Base-by-base conservation (phyloP, 2,888 invertebrate genomes). In the Brachylomia viminalis region DNA sequence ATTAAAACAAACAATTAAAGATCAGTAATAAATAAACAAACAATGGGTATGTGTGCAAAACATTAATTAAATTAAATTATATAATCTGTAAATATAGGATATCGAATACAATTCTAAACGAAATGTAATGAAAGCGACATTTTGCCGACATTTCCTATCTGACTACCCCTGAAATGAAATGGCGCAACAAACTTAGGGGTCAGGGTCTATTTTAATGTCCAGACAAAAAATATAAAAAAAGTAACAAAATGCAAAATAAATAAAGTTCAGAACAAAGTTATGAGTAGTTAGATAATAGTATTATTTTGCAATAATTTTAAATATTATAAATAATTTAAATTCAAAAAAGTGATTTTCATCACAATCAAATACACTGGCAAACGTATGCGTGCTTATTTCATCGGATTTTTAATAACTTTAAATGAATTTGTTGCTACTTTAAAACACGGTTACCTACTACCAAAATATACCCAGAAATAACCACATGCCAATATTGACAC, bases 391-490 rank as follows among this genome's bases (percentile, higher is more conserved):
- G 27, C 3, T 20, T 13, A 45, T 15, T n/a, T 27, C 10, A 15
- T 30, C 10, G 17, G 15, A 30, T 38, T 45, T 56, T 10, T 11
- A 23, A 20, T 23, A 0, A 20, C 4, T 33, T 20, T 45, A 3
- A 8, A 20, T n/a, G 13, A 8, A 3, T 1, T 23, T 30, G 2
- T 7, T 20, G 4, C n/a, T 8, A 5, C 0, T 13, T 42, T 66
- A 30, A n/a, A 13, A 47, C 10, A 10, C 6, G 0, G 15, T 20
- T 56, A 7, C 47, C 1, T n/a, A n/a, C n/a, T n/a, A 74, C 30
- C 77, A 79, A 80, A 80, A 79, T 65, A 52, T 69, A 27, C 11
- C 15, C 13, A 72, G 84, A 79, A 83, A 72, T 49, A 58, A 30
- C 52, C 49, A 62, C 20, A 33, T 68, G 47, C 23, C 58, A 20